Base-by-base conservation (phyloP, 2,888 invertebrate species). In the Antheraea yamamai region DNA sequence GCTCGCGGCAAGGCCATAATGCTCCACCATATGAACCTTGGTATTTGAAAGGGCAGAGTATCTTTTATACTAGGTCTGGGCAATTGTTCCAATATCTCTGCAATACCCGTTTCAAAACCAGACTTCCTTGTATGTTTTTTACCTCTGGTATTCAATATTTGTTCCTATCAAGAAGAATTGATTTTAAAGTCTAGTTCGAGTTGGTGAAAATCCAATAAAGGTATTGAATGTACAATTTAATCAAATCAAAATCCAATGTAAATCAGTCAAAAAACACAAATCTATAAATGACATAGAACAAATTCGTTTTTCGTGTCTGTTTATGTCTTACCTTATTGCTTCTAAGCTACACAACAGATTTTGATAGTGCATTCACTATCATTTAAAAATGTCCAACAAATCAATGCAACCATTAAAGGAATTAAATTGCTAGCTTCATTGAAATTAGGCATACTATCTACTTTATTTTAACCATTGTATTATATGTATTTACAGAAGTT, bases 31-130 rank as follows among this genome's bases (percentile, higher is more conserved):
- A 96, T 91, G 80, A 96, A 95, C 80, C 96, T 89, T 0, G 97
- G 97, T 85, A 98, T 96, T 95, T 98, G 98, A 86, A 97, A 96
- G 0, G 98, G 98, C 82, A 98, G 91, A 1, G 98, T 98, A 85
- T 98, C 96, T 85, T 95, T 95, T 80, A 97, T 89, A 80, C 97
- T 97, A 3, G 97, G 97, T 83, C 96, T 95, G 1, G 97, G 97
- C 73, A 97, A 95, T 85, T 96, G 96, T 58, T 96, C 96, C 14
- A 97, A 87, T 77, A 96, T 95, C 75, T 96, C 96, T 0, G 97
- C 96, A 78, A 97, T 91, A 58, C 96, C 96, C 2, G 95, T 93
- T 71, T 96, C 95, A 85, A 96, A 96, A 4, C 95, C 95, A 10
- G 95, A 92, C 85, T 96, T 97, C 83, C 97, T 97, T 75, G 88